Conservation (phyloP, 2,797 vertebrate genomes). For the Neosilurus hyrtlii region DNA sequence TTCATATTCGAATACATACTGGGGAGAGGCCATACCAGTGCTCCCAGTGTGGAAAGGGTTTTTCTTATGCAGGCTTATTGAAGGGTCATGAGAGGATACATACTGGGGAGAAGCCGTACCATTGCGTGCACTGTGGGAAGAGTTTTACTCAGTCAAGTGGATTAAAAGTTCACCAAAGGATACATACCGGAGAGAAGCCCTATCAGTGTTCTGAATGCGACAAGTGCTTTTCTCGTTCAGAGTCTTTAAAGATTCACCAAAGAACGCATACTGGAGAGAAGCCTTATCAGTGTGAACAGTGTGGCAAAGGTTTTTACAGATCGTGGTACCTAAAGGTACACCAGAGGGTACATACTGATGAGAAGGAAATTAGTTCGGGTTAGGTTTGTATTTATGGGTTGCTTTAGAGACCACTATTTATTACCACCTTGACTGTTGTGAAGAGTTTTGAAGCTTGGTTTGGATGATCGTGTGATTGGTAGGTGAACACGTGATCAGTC, state of each 20-base stretch:
- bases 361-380: neutral
- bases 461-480: no score
- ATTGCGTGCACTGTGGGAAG: constrained; percentile 33
- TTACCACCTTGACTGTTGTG: neutral
- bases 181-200: constrained; percentile 43
- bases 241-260: constrained; percentile 39
- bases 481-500: no score
- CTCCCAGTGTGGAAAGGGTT: constrained; percentile 42
- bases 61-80: constrained; percentile 38
- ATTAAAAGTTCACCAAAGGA: constrained; percentile 41
- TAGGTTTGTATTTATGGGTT: constrained; percentile 50
- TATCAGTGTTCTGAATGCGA: constrained; percentile 42
- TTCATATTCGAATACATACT: constrained; percentile 34
- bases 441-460: neutral
- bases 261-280: constrained; percentile 45
- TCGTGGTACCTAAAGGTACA: constrained; percentile 36
- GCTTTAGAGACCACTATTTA: constrained; percentile 36
- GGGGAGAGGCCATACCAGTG: constrained; percentile 43
- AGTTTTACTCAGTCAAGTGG: constrained; percentile 39
- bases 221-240: constrained; percentile 38
- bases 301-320: constrained; percentile 40
- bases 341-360: constrained; percentile 28
- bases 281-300: constrained; percentile 37
- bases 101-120: constrained; percentile 40
- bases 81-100: constrained; percentile 38